Evolutionary conservation across 2,113 vertebrate genomes (phyloP), one percentile per base, ranked within the genome.

Genomic region (Lathamus discolor): DNA sequence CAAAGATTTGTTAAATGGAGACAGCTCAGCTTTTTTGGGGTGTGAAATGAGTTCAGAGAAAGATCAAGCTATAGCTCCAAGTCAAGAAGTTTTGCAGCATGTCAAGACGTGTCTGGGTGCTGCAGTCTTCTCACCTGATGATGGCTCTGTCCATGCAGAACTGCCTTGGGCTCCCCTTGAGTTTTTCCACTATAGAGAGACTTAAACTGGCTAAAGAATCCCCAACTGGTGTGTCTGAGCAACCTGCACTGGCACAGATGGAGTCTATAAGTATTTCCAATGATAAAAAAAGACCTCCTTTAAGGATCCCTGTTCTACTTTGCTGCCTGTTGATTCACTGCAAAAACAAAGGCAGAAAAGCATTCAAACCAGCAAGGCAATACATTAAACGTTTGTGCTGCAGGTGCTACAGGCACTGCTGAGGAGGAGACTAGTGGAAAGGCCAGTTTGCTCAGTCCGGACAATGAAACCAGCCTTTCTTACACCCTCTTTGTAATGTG

Each of bases 391-490:
- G 52, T 3, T 10, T 8, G 77, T 10, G 61, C 83, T 64, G 81
- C 37, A 49, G 75, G 46, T 28, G 49, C 28, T 59, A 16, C 48
- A 16, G 75, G 55, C 80, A 5, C 15, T 9, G 54, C 70, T 4
- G 39, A 54, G 44, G 66, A 77, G 54, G 63, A 76, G 48, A 54
- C 27, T 69, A 63, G 12, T 79, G 73, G 96, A 39, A 92, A 51
- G 95, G 93, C 94, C 90, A 96, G 94, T 96, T 79, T 73, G 93
- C 94, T 89, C 28, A n/a, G 43, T 73, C 13, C 0, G 23, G 91
- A 80, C 89, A 55, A 73, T 6, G 48, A 64, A 39, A 79, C 81
- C 57, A 83, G 80, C 70, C 41, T 57, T 86, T 74, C 84, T 41
- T 89, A 75, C 87, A 86, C 76, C 88, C 92, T 83, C 93, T 41